These are phyloP conservation scores for Ypsolopha scabrella DNA, from an alignment of 2,888 invertebrate species.

Conservation along the genomic window DNA sequence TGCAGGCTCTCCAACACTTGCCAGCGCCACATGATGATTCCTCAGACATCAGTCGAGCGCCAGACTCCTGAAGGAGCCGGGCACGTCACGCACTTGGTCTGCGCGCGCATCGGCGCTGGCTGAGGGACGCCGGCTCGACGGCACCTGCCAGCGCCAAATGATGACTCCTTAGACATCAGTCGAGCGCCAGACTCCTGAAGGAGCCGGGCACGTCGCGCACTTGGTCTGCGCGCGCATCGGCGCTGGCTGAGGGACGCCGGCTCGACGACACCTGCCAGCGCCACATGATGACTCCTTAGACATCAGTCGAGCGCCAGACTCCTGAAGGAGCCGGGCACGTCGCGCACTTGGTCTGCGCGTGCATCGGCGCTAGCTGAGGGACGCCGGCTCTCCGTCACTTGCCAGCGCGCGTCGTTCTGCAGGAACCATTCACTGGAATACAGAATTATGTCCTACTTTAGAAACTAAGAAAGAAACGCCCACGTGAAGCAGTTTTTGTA, in stretches of 20 bases:
- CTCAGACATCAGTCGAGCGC: too few species aligned
- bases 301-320: constrained; percentile 68
- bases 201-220: too few species aligned
- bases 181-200: constrained; percentile 68
- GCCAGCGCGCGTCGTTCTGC: constrained; percentile 71
- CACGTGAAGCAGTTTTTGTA: too few species aligned
- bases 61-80: too few species aligned
- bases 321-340: constrained; percentile 70
- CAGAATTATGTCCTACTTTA: constrained; percentile 2
- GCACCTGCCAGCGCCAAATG: too few species aligned
- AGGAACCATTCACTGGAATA: constrained; percentile 68
- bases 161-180: constrained; percentile 23
- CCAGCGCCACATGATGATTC: too few species aligned
- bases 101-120: too few species aligned
- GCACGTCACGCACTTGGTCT: too few species aligned
- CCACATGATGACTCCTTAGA: not conserved
- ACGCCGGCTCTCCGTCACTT: constrained; percentile 65
- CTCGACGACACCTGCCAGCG: constrained; percentile 73
- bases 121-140: too few species aligned
- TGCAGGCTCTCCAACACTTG: too few species aligned
- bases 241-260: constrained; percentile 42
- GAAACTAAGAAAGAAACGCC: too few species aligned
- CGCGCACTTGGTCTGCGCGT: constrained; percentile 32
- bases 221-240: constrained; percentile 35
- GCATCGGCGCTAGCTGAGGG: constrained; percentile 40